Percentiles rank a stretch among this genome's conserved stretches.
Evolutionary conservation across 2,113 vertebrate species (phyloP).

Genomic region (Silurus meridionalis): DNA sequence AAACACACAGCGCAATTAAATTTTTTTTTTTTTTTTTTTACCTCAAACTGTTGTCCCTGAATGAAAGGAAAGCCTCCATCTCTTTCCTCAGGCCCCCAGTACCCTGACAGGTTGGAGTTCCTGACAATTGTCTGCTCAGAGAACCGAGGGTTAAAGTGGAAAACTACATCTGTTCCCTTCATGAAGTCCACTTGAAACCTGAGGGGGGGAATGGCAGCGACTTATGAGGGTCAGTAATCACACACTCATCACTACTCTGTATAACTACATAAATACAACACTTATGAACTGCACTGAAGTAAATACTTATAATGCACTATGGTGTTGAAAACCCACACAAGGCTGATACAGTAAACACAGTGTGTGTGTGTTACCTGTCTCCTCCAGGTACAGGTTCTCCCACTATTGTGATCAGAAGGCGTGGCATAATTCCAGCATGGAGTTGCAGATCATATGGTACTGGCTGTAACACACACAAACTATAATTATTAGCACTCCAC

Average conservation of each 20-base stretch:
- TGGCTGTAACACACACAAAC: conserved; percentile 65
- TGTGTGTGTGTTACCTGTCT: conserved; percentile 62
- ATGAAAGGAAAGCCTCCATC: conserved; percentile 71
- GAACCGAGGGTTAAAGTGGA: conserved; percentile 79
- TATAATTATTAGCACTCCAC: neutral
- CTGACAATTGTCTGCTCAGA: conserved; percentile 67
- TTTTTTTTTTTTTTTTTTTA: conserved; percentile 35
- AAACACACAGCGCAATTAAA: neutral
- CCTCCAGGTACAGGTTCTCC: conserved; percentile 69
- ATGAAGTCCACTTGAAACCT: conserved; percentile 76
- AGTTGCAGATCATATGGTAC: conserved; percentile 72
- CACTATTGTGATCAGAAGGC: conserved; percentile 72
- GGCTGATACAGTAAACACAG: neutral
- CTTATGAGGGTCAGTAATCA: neutral
- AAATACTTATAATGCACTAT: neutral
- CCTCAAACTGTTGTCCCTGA: conserved; percentile 74
- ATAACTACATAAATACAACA: neutral
- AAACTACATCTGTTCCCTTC: conserved; percentile 70
- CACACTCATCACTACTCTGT: neutral
- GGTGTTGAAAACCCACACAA: neutral
- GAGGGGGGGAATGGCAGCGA: neutral
- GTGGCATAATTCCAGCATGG: conserved; percentile 73
- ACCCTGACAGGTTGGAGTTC: conserved; percentile 68
- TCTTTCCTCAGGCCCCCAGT: conserved; percentile 77
- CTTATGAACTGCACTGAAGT: neutral